Percentiles rank a stretch among this genome's conserved stretches.
These are phyloP conservation scores for Coccyzus lansbergi DNA, from an alignment of 2,797 vertebrate species.

Conservation along the genomic window DNA sequence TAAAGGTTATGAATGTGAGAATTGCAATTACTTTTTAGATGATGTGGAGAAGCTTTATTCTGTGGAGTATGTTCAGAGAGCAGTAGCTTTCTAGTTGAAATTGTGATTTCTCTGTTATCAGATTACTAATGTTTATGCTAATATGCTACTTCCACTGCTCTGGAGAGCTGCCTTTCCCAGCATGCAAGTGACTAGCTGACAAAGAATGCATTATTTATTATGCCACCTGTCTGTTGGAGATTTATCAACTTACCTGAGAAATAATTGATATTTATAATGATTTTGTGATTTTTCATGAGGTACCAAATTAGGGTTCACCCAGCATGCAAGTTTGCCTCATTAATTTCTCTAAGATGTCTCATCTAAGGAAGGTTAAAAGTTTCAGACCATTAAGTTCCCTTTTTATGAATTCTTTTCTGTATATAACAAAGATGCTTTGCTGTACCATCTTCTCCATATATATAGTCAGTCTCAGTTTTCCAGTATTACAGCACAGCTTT, in stretches of 20 bases:
- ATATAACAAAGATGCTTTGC: not conserved
- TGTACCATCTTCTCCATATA: not conserved
- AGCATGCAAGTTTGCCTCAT: conserved; percentile 17
- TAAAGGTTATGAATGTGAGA: conserved; percentile 62
- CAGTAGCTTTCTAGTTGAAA: conserved; percentile 40
- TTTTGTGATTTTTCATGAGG: conserved; percentile 56
- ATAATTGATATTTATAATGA: conserved; percentile 59
- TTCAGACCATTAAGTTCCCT: not conserved
- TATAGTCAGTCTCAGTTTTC: not conserved
- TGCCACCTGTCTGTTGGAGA: conserved; percentile 59
- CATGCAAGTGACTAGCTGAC: conserved; percentile 48
- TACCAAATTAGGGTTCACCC: conserved; percentile 28
- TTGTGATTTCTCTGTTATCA: conserved; percentile 56
- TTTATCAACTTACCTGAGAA: conserved; percentile 49
- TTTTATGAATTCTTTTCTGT: not conserved
- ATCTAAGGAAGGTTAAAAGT: not conserved
- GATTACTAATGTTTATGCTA: conserved; percentile 64
- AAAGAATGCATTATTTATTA: conserved; percentile 65
- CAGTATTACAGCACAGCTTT: not conserved
- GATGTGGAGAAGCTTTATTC: conserved; percentile 55
- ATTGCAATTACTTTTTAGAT: conserved; percentile 68
- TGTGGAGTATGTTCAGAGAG: conserved; percentile 20
- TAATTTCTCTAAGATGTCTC: conserved; percentile 21
- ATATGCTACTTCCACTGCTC: conserved; percentile 54
- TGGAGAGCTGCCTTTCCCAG: conserved; percentile 56